phyloP scores from a whole-genome alignment of 2,797 vertebrate genomes.

The Harpagifer antarcticus region DNA sequence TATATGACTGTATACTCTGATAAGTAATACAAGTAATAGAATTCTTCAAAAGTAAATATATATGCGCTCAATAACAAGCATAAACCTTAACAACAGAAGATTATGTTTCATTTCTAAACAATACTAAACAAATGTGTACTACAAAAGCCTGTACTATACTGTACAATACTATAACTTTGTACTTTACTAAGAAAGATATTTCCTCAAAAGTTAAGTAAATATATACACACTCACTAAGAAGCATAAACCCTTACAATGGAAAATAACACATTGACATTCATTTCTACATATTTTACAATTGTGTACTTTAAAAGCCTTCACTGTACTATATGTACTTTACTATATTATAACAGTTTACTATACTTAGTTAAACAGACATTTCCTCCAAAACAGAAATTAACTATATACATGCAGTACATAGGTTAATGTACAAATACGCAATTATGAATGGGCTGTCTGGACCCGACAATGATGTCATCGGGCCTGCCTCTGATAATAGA shows the following conservation, averaged over 20 bases:
- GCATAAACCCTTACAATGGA: background rate
- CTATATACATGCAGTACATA: background rate
- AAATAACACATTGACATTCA: background rate
- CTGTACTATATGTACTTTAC: background rate
- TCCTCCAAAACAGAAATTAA: background rate
- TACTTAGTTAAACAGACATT: background rate
- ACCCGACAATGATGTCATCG: constrained; percentile 57
- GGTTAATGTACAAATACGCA: background rate
- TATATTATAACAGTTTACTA: background rate
- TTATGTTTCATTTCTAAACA: too few relatives aligned
- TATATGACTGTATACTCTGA: too few relatives aligned
- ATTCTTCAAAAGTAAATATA: too few relatives aligned
- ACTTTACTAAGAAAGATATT: too few relatives aligned
- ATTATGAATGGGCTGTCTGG: constrained; percentile 40
- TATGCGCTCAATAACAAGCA: constrained; percentile 7
- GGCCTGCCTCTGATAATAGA: constrained; percentile 48
- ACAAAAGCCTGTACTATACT: too few relatives aligned
- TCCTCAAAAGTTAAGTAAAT: too few relatives aligned
- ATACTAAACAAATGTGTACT: too few relatives aligned
- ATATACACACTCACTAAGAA: constrained; percentile 4
- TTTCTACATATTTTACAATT: background rate
- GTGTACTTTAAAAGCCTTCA: background rate
- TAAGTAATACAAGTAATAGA: too few relatives aligned
- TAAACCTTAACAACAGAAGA: background rate
- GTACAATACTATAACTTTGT: too few relatives aligned